Base-by-base conservation (phyloP, 2,888 invertebrate genomes). In the Hypena proboscidalis region DNA sequence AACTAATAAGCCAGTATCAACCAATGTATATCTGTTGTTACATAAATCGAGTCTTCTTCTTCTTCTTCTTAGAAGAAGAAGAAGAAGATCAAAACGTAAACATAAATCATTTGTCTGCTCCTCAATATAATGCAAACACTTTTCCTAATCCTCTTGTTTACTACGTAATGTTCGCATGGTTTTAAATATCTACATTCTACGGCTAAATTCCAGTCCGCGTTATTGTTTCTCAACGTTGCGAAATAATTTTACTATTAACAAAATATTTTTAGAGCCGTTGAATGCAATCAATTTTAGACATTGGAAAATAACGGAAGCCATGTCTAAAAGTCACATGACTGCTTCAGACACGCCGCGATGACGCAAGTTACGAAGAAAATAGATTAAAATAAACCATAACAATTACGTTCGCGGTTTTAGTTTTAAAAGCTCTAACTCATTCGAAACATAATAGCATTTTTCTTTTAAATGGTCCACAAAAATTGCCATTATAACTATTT, bases 371-470 rank as follows among this genome's bases (percentile, higher is more conserved):
- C 54, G 53, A 50, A 65, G 70, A 62, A 80, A 80, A 77, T 74
- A 80, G 73, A 77, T 83, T 82, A 78, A 80, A 85, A 87, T 81
- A 81, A 79, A 74, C 76, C 71, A 78, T 80, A 78, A 85, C 77
- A 82, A 84, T 81, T 57, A 76, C 74, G 72, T 73, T 63, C 36
- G 61, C 51, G 68, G 66, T 70, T 78, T 71, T 60, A 59, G 69
- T 78, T 79, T 77, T 70, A 73, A 77, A 78, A 77, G 74, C 70
- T 64, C 64, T 51, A 58, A 57, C 70, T 67, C 63, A 71, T 63
- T 66, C 52, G 63, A 63, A 66, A 68, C 42, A 38, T 46, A 67
- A 73, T 64, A 70, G 63, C 73, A 75, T 79, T 73, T 81, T 74
- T 80, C 71, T 79, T 78, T 69, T 70, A 68, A 78, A 78, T 75